Conservation (phyloP, 2,888 invertebrate species). For the Tricholauxania praeusta region DNA sequence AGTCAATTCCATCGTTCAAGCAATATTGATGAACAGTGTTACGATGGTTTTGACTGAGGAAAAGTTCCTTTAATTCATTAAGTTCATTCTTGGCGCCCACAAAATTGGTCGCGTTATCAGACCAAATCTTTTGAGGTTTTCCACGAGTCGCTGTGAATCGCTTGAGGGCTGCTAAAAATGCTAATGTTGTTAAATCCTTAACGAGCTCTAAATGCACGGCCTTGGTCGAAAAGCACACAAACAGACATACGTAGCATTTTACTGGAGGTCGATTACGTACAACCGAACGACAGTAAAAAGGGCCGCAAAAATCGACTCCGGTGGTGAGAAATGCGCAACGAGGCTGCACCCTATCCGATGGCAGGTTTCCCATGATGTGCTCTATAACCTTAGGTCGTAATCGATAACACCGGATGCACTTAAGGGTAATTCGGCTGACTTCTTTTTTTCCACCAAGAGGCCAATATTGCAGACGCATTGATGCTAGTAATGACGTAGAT, state of each 20-base stretch:
- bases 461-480: slow-evolving; percentile 8
- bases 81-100: no score
- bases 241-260: slow-evolving; percentile 40
- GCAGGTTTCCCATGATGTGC: slow-evolving; percentile 12
- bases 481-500: slow-evolving; percentile 1
- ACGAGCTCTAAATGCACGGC: slow-evolving; percentile 38
- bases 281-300: slow-evolving; percentile 40
- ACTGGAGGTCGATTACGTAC: slow-evolving; percentile 35
- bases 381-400: background rate
- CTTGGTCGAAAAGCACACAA: slow-evolving; percentile 41
- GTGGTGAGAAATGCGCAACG: slow-evolving; percentile 32
- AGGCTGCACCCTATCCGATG: slow-evolving; percentile 7
- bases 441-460: slow-evolving; percentile 13
- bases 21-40: no score
- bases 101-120: no score
- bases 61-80: no score
- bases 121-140: no score
- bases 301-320: slow-evolving; percentile 42
- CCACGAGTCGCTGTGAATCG: no score
- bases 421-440: background rate
- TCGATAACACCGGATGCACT: slow-evolving; percentile 1
- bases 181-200: slow-evolving; percentile 30
- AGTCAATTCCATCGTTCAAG: slow-evolving; percentile 35
- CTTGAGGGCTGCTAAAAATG: slow-evolving; percentile 23
- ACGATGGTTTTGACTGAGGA: no score